Percentiles rank a stretch among this genome's conserved stretches.
Conservation (phyloP, 2,113 vertebrate genomes). For the Chionomys nivalis region DNA sequence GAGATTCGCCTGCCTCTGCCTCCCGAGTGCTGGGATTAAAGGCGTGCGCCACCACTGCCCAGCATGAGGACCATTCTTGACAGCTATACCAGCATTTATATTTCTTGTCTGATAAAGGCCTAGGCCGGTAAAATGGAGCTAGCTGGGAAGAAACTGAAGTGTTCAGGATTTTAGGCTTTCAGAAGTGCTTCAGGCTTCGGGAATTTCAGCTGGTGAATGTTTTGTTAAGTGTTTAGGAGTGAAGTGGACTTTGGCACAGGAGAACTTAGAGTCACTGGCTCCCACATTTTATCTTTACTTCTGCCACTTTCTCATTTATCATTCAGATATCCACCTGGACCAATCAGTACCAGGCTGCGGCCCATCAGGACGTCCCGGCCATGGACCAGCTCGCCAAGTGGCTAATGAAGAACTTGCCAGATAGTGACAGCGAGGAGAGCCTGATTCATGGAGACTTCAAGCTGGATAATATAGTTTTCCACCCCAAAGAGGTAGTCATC, state of each 20-base stretch:
- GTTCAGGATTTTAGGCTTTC: background rate
- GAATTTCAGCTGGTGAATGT: background rate
- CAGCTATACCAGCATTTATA: background rate
- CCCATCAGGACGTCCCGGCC: constrained; percentile 90
- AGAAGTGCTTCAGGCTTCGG: background rate
- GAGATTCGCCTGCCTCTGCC: too few species aligned
- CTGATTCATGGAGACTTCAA: constrained; percentile 95
- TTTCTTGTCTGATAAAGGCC: constrained; percentile 3
- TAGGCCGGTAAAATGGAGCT: constrained; percentile 18
- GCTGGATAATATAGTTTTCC: constrained; percentile 94
- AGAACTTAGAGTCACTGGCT: background rate
- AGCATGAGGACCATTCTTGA: constrained; percentile 17
- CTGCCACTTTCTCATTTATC: constrained; percentile 12
- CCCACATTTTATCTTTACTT: background rate
- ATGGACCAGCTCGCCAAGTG: constrained; percentile 92
- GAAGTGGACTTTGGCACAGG: background rate
- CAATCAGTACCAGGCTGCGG: constrained; percentile 92
- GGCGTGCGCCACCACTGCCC: too few species aligned
- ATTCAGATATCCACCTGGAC: constrained; percentile 94
- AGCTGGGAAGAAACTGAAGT: constrained; percentile 14
- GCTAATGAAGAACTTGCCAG: constrained; percentile 91
- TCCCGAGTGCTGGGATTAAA: too few species aligned
- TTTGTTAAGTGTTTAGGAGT: background rate
- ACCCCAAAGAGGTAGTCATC: constrained; percentile 91
- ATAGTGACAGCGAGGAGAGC: constrained; percentile 87